phyloP scores from a whole-genome alignment of 2,113 vertebrate species.

The Ageneiosus marmoratus region DNA sequence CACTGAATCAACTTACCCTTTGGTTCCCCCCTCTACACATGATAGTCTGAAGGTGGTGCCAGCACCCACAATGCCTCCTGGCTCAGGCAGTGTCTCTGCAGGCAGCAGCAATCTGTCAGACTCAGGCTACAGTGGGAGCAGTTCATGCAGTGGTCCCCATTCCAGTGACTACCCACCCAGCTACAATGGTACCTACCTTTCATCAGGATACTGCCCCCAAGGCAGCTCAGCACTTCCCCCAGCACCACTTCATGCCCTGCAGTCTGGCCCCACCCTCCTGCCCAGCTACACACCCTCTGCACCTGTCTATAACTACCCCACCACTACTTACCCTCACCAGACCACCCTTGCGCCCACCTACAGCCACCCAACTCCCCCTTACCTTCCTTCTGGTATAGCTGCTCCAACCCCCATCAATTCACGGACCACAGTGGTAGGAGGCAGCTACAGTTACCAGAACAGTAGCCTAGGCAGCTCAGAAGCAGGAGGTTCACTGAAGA shows the following conservation, averaged over 20 bases:
- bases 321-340: constrained; percentile 72
- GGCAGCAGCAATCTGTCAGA: constrained; percentile 82
- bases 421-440: constrained; percentile 76
- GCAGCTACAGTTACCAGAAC: constrained; percentile 83
- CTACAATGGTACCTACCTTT: constrained; percentile 86
- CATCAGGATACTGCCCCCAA: constrained; percentile 88
- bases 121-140: constrained; percentile 81
- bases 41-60: constrained; percentile 81
- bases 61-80: constrained; percentile 70
- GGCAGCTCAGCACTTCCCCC: constrained; percentile 77
- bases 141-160: constrained; percentile 71
- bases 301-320: constrained; percentile 85
- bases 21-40: constrained; percentile 76
- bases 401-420: constrained; percentile 82
- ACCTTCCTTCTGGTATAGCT: constrained; percentile 82
- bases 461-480: constrained; percentile 72
- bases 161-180: constrained; percentile 81
- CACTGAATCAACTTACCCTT: constrained; percentile 79
- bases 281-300: constrained; percentile 83
- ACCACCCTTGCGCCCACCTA: constrained; percentile 78
- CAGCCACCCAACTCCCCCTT: constrained; percentile 79
- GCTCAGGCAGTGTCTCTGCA: constrained; percentile 75
- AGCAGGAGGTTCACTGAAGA: constrained; percentile 79
- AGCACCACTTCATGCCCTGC: constrained; percentile 73
- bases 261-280: constrained; percentile 75